Base-by-base conservation (phyloP, 2,888 invertebrate species). In the Dinocampus coccinellae region DNA sequence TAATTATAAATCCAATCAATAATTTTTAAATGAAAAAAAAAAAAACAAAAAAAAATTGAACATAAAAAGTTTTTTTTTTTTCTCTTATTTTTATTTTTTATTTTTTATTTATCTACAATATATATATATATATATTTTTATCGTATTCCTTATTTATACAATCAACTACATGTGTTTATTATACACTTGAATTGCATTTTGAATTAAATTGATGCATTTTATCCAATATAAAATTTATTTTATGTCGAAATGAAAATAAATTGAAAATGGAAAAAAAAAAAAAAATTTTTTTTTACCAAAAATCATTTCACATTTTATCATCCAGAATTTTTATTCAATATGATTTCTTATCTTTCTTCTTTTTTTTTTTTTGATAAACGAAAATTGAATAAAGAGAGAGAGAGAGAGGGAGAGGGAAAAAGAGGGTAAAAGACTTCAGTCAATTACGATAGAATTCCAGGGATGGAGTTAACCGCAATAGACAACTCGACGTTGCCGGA, bases 1-100 rank as follows among this genome's bases (percentile, higher is more conserved):
- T 55, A 55, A n/a, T 66, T 58, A 26, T 13, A 52, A 47, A 72
- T 57, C 29, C 36, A 42, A 68, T 68, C 61, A 64, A 57, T 55
- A 58, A 55, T 29, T 33, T 4, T 39, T 42, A 4, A 13, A 58
- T 11, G 29, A 42, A 39, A 67, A 33, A 9, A 2, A 24, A 58
- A 47, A 58, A n/a, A 42, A 42, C 57, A 67, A 33, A 9, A 2
- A 24, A 58, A 47, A 29, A 57, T 26, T 57, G n/a, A n/a, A n/a
- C n/a, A 39, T 60, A 33, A 60, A 22, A 60, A 61, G n/a, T 11
- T 36, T 20, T 33, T 47, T 53, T 60, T 53, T 62, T 39, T 73
- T 39, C 24, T 67, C 11, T 22, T 22, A 9, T 42, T 47, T 13
- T 24, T 47, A 7, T 22, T 10, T 39, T 42, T 68, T n/a, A 16